Evolutionary conservation across 2,113 vertebrate species (phyloP).

Genomic region (Cynocephalus volans): DNA sequence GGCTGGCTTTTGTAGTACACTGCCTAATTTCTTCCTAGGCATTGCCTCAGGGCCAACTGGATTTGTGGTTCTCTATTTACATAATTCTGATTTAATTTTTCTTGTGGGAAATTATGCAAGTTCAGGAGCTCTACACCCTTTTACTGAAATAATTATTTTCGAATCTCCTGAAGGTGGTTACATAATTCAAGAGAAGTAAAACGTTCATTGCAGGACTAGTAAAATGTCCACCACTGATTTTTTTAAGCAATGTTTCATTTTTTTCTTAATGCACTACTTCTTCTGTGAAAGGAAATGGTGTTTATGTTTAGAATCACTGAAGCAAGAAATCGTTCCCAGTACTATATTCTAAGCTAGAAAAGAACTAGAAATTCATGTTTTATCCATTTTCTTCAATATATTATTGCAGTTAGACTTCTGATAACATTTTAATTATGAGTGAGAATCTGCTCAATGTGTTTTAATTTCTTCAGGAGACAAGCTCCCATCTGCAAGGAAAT

Average conservation of each 20-base stretch:
- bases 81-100: constrained; percentile 71
- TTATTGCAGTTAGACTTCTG: neutral
- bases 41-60: neutral
- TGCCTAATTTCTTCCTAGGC: neutral
- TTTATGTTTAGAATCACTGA: constrained; percentile 33
- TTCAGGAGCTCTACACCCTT: constrained; percentile 48
- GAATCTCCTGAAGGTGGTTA: constrained; percentile 41
- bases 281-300: neutral
- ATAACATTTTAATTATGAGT: neutral
- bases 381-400: neutral
- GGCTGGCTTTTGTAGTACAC: neutral
- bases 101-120: constrained; percentile 65
- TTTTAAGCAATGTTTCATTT: neutral
- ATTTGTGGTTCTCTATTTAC: neutral
- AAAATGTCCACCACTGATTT: neutral
- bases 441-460: neutral
- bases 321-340: neutral
- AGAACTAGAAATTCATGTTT: neutral
- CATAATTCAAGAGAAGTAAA: constrained; percentile 48
- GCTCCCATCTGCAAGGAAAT: neutral
- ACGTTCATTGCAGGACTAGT: neutral
- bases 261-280: neutral
- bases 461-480: constrained; percentile 37
- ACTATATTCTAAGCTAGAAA: neutral
- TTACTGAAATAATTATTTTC: constrained; percentile 73